Evolutionary conservation across 2,113 vertebrate genomes (phyloP).

Genomic region (Pluvianellus socialis): DNA sequence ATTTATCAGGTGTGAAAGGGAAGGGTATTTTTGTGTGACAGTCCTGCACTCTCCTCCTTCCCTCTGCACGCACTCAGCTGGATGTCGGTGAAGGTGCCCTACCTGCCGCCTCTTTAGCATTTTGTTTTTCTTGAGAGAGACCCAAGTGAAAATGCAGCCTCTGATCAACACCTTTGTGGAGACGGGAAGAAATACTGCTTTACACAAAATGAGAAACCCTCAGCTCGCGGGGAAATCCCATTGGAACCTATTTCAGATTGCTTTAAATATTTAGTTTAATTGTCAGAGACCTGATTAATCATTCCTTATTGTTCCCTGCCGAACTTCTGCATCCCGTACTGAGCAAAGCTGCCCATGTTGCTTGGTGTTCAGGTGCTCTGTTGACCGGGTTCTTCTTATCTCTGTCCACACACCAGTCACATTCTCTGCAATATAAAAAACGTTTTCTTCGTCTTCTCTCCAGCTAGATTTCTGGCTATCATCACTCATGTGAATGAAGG

Average conservation of each 20-base stretch:
- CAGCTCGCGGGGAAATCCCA: not conserved
- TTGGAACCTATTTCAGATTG: not conserved
- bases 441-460: not conserved
- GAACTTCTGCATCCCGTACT: accelerated
- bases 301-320: not conserved
- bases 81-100: not conserved
- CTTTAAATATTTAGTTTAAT: not conserved
- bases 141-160: not conserved
- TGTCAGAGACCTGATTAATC: not conserved
- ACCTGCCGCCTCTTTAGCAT: accelerated
- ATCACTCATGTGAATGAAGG: not conserved
- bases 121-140: not conserved
- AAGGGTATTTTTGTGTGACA: not conserved
- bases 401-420: not conserved
- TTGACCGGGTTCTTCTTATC: not conserved
- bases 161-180: not conserved
- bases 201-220: accelerated
- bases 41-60: not conserved
- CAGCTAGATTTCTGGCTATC: not conserved
- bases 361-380: not conserved
- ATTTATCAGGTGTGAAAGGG: not conserved
- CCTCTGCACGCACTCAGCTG: accelerated
- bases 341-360: not conserved
- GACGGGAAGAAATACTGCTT: not conserved
- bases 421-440: not conserved